These are phyloP conservation scores for Teleiodes luculella DNA, from an alignment of 2,888 invertebrate genomes.

Conservation along the genomic window DNA sequence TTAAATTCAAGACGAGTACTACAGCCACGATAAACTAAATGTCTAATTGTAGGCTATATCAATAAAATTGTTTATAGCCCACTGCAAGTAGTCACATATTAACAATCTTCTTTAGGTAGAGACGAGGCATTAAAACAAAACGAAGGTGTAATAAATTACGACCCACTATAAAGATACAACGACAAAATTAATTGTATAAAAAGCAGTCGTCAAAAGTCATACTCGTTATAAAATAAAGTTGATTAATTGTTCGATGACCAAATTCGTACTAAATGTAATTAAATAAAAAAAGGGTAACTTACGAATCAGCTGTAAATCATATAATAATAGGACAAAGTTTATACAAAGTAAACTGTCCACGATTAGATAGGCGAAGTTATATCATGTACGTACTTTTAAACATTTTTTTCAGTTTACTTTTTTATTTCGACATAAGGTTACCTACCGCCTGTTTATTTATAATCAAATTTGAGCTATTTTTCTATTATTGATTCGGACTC, in stretches of 20 bases:
- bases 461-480: too few species aligned
- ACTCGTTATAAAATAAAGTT: slow-evolving; percentile 1
- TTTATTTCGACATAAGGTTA: too few species aligned
- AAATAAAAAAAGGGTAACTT: neutral
- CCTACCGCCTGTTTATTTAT: too few species aligned
- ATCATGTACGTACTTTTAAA: too few species aligned
- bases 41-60: neutral
- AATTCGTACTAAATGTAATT: neutral
- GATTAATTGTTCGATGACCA: neutral
- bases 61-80: neutral
- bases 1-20: too few species aligned
- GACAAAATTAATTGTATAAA: slow-evolving; percentile 3
- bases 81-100: neutral
- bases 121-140: slow-evolving; percentile 3
- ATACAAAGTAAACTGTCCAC: too few species aligned
- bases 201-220: slow-evolving; percentile 1
- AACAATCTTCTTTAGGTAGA: neutral
- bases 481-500: too few species aligned
- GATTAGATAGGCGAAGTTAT: too few species aligned
- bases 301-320: neutral
- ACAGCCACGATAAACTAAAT: neutral
- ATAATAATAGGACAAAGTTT: too few species aligned
- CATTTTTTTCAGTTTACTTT: too few species aligned
- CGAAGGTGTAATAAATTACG: slow-evolving; percentile 4
- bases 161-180: slow-evolving; percentile 6